phyloP scores from a whole-genome alignment of 2,113 vertebrate genomes.

The Clarias gariepinus region DNA sequence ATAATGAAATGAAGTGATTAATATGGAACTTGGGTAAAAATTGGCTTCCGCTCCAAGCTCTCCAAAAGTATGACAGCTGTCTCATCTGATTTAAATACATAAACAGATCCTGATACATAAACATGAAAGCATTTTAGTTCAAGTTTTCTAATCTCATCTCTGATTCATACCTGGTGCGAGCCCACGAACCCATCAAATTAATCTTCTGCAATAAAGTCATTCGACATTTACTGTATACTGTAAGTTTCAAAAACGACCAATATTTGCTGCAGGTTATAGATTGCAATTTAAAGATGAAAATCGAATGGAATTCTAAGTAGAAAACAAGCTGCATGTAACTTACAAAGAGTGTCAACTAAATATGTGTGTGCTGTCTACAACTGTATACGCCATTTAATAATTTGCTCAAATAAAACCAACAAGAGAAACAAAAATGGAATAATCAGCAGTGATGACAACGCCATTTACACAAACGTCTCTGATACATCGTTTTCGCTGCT shows the following conservation, averaged over 20 bases:
- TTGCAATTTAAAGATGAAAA: too few species aligned
- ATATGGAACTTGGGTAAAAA: background rate
- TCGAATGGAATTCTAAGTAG: background rate
- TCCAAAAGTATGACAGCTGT: background rate
- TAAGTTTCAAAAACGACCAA: background rate
- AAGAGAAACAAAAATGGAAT: background rate
- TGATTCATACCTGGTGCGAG: background rate
- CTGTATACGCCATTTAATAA: background rate
- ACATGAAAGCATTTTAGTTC: background rate
- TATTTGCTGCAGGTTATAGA: background rate
- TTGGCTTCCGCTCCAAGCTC: background rate
- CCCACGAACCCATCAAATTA: background rate
- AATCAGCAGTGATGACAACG: background rate
- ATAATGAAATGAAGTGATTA: slow-evolving; percentile 9
- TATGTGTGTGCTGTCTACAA: background rate
- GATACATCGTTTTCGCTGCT: background rate
- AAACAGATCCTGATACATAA: background rate
- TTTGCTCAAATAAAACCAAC: background rate
- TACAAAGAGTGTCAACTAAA: background rate
- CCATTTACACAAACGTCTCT: background rate
- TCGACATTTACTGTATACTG: background rate
- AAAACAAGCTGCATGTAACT: background rate
- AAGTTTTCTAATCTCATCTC: background rate
- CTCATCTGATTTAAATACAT: background rate
- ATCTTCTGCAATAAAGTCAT: background rate